Conservation (phyloP, 2,888 invertebrate species). For the Meghimatium bilineatum region DNA sequence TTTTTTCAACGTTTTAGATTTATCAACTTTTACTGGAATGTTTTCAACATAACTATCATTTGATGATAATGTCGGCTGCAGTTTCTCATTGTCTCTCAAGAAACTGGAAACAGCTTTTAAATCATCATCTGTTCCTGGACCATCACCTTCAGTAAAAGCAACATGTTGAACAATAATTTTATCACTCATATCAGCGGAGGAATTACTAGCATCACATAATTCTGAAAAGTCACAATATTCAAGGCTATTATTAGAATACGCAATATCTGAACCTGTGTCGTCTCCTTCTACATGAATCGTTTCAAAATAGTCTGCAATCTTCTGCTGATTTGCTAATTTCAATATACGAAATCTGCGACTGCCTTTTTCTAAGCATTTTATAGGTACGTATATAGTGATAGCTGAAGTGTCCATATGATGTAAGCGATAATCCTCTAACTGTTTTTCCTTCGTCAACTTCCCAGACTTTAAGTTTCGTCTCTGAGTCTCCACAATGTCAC, state of each 20-base stretch:
- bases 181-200: not conserved
- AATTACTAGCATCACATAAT: not conserved
- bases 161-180: slow-evolving; percentile 7
- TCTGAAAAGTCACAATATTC: slow-evolving; percentile 26
- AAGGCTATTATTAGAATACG: not conserved
- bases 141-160: not conserved
- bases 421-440: slow-evolving; percentile 17
- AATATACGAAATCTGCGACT: slow-evolving; percentile 33
- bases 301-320: slow-evolving; percentile 40
- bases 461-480: slow-evolving; percentile 5
- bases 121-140: slow-evolving; percentile 11
- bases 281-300: slow-evolving; percentile 13
- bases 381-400: slow-evolving; percentile 41
- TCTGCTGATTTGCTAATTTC: slow-evolving; percentile 38
- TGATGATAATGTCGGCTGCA: not conserved
- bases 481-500: slow-evolving; percentile 41
- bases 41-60: not conserved
- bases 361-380: slow-evolving; percentile 30
- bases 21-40: slow-evolving; percentile 18
- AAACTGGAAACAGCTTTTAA: slow-evolving; percentile 21
- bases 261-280: slow-evolving; percentile 5
- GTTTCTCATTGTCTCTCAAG: slow-evolving; percentile 1
- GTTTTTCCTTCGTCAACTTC: slow-evolving; percentile 10
- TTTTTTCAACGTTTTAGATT: slow-evolving; percentile 22
- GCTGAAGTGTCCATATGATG: slow-evolving; percentile 34